These are phyloP conservation scores for Eupeodes corollae DNA, from an alignment of 1,140 invertebrate species.

Conservation along the genomic window DNA sequence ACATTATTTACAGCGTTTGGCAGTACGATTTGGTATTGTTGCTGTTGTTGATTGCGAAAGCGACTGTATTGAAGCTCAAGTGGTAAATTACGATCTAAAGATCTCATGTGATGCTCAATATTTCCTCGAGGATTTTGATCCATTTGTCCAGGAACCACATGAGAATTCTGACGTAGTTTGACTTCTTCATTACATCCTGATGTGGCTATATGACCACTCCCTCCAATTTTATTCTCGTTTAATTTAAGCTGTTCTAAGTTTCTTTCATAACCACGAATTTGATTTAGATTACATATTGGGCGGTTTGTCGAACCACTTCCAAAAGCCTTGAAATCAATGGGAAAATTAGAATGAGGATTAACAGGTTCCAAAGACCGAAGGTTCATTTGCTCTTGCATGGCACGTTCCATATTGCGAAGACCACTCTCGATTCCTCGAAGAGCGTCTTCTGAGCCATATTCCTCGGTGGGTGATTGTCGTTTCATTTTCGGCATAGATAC, in stretches of 20 bases:
- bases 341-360: constrained; percentile 28
- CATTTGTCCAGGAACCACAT: constrained; percentile 15
- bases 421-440: constrained; percentile 35
- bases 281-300: no score
- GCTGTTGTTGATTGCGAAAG: constrained; percentile 18
- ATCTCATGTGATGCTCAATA: constrained; percentile 36
- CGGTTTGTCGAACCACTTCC: constrained; percentile 2
- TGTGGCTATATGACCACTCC: constrained; percentile 14
- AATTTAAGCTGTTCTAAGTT: no score
- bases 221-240: constrained; percentile 7
- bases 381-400: constrained; percentile 38
- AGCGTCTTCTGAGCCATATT: constrained; percentile 36
- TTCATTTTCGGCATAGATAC: constrained; percentile 5
- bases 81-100: constrained; percentile 32
- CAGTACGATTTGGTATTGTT: constrained; percentile 1
- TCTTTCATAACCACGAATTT: no score
- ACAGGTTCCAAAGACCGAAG: constrained; percentile 28
- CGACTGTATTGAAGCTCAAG: constrained; percentile 35
- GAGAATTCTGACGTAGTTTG: constrained; percentile 17
- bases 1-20: constrained; percentile 3
- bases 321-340: constrained; percentile 30
- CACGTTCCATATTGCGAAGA: constrained; percentile 34
- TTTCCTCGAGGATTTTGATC: constrained; percentile 32
- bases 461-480: constrained; percentile 27
- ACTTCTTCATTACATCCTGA: constrained; percentile 26